Evolutionary conservation across 2,888 invertebrate genomes (phyloP).

Genomic region (Oligia latruncula): DNA sequence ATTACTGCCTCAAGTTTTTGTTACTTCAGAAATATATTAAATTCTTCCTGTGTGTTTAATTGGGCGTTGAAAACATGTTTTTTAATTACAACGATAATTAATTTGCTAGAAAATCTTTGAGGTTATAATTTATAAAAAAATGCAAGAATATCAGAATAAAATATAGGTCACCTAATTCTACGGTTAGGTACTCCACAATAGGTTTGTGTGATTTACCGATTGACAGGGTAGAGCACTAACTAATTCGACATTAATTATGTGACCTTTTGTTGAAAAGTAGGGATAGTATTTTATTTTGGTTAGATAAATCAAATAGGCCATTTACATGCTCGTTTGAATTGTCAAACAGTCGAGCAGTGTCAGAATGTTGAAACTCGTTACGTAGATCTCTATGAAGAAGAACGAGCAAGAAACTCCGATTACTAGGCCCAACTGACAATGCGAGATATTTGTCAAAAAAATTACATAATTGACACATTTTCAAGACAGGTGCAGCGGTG

Average conservation of each 20-base stretch:
- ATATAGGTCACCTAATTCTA: not conserved
- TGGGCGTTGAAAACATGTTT: not conserved
- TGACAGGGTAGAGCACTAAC: not conserved
- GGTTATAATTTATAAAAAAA: not conserved
- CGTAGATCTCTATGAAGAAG: too few relatives aligned
- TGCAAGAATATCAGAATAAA: not conserved
- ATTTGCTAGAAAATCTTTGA: not conserved
- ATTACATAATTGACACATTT: too few relatives aligned
- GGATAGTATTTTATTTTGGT: not conserved
- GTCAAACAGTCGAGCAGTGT: too few relatives aligned
- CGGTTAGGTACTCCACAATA: not conserved
- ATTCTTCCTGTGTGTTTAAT: slow-evolving; percentile 3
- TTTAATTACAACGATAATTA: not conserved
- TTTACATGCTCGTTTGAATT: too few relatives aligned
- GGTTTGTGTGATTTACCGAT: not conserved
- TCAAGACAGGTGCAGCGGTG: too few relatives aligned
- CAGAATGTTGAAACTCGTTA: too few relatives aligned
- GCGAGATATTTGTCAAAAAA: not conserved
- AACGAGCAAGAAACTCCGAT: too few relatives aligned
- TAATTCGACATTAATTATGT: not conserved
- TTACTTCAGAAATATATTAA: not conserved
- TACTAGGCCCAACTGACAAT: too few relatives aligned
- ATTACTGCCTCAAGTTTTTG: not conserved
- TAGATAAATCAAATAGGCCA: too few relatives aligned
- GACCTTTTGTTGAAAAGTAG: not conserved